Conservation (phyloP, 2,888 invertebrate species). For the Neuroscelio doddi region DNA sequence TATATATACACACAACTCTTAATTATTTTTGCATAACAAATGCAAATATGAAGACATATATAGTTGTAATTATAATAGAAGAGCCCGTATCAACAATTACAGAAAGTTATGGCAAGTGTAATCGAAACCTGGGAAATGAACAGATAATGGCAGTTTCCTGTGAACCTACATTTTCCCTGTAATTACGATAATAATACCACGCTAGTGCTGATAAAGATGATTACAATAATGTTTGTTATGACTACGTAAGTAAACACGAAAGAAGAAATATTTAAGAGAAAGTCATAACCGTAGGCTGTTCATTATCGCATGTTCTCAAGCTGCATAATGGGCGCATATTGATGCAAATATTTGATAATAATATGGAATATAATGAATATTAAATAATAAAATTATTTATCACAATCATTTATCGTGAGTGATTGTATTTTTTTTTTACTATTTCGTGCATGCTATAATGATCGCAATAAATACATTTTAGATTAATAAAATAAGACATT, state of each 20-base stretch:
- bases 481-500: too few species aligned
- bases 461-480: too few species aligned
- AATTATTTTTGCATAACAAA: too few species aligned
- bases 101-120: slow-evolving; percentile 1
- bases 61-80: too few species aligned
- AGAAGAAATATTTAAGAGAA: slow-evolving; percentile 7
- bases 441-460: too few species aligned
- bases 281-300: slow-evolving; percentile 2
- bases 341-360: slow-evolving; percentile 2
- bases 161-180: slow-evolving; percentile 7
- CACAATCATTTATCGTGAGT: background rate
- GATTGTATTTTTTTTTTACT: too few species aligned
- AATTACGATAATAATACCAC: slow-evolving; percentile 10
- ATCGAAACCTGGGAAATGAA: slow-evolving; percentile 1
- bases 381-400: too few species aligned
- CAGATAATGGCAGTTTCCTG: slow-evolving; percentile 8
- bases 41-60: too few species aligned
- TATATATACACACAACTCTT: too few species aligned
- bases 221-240: slow-evolving; percentile 10
- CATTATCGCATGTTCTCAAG: slow-evolving; percentile 7
- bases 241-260: slow-evolving; percentile 5
- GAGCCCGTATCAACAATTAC: slow-evolving; percentile 1
- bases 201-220: slow-evolving; percentile 12
- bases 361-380: too few species aligned
- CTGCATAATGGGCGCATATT: slow-evolving; percentile 2